Conservation (phyloP, 2,888 invertebrate genomes). For the Eupithecia subfuscata region DNA sequence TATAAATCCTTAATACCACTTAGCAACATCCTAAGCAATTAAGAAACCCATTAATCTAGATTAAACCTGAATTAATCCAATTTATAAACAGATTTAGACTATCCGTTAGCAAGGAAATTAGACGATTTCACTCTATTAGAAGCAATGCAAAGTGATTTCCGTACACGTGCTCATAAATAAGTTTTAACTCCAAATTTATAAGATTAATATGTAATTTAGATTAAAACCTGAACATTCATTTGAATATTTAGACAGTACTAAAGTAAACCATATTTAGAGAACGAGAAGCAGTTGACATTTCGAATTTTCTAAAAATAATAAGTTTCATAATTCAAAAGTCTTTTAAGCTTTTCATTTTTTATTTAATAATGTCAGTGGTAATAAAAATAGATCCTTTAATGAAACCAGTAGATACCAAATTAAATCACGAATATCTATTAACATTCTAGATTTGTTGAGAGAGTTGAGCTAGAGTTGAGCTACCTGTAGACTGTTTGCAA, state of each 20-base stretch:
- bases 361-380: not conserved
- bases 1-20: not conserved
- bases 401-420: not conserved
- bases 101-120: slow-evolving; percentile 42
- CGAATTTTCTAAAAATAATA: not conserved
- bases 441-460: too few species aligned
- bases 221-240: not conserved
- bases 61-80: slow-evolving; percentile 33
- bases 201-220: not conserved
- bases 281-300: not conserved
- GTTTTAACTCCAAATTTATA: not conserved
- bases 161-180: slow-evolving; percentile 1
- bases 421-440: not conserved
- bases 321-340: slow-evolving; percentile 16
- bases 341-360: too few species aligned
- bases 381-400: slow-evolving; percentile 3
- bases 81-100: slow-evolving; percentile 35
- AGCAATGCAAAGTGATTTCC: not conserved
- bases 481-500: too few species aligned
- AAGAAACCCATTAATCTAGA: slow-evolving; percentile 25
- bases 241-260: not conserved
- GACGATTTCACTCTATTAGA: slow-evolving; percentile 38
- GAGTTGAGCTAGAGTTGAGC: too few species aligned
- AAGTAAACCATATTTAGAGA: not conserved
- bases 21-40: slow-evolving; percentile 29